These are phyloP conservation scores for Montipora sp. DNA, from an alignment of 64 coral and sea anemone species.

Conservation along the genomic window DNA sequence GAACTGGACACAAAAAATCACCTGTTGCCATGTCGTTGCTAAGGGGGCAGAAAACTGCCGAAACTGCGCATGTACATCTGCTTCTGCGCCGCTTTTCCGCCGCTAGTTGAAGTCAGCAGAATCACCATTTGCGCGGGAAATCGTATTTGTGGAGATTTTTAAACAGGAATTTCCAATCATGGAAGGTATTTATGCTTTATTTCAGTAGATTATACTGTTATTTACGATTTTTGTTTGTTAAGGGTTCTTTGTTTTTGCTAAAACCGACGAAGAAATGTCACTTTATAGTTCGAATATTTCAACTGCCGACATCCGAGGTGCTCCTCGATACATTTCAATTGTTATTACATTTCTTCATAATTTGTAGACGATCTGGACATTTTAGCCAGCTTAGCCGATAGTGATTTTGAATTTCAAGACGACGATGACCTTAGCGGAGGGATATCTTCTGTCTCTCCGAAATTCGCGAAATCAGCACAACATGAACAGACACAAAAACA, in stretches of 20 bases:
- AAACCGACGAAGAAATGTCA: not conserved
- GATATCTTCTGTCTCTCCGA: not conserved
- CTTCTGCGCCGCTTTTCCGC: no score
- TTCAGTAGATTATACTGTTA: not conserved
- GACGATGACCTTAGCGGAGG: slow-evolving; percentile 1
- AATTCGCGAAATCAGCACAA: not conserved
- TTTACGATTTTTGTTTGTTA: no score
- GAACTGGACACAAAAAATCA: not conserved
- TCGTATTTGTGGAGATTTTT: not conserved
- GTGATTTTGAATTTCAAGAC: slow-evolving; percentile 43
- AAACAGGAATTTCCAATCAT: not conserved
- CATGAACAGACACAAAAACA: not conserved
- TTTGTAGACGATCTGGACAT: slow-evolving; percentile 46
- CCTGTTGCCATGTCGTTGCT: slow-evolving; percentile 42
- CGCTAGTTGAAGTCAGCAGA: slow-evolving; percentile 4
- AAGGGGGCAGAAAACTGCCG: not conserved
- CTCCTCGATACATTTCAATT: not conserved
- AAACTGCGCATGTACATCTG: no score
- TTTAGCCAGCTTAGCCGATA: slow-evolving; percentile 34
- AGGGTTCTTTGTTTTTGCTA: not conserved
- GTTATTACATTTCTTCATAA: not conserved
- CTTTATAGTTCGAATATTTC: no score
- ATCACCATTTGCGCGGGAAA: slow-evolving; percentile 47
- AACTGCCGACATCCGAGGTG: no score
- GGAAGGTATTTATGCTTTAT: slow-evolving; percentile 33